Conservation (phyloP, 2,888 invertebrate genomes). For the Drosophila siamana region DNA sequence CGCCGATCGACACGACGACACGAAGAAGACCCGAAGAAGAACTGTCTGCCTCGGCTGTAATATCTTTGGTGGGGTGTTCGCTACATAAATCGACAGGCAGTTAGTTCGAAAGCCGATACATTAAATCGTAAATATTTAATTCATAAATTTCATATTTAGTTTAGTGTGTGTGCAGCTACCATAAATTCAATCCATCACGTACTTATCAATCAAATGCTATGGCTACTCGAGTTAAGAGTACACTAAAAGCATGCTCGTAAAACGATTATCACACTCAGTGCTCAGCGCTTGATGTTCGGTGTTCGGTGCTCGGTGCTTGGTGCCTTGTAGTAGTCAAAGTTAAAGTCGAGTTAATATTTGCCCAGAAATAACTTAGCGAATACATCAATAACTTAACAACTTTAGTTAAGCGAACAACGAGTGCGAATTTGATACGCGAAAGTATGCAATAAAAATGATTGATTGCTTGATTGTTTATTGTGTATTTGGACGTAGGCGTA, state of each 20-base stretch:
- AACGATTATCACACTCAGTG: constrained; percentile 30
- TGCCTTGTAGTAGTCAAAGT: constrained; percentile 9
- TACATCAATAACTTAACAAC: constrained; percentile 19
- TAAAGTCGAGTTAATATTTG: constrained; percentile 39
- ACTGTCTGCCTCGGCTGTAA: neutral
- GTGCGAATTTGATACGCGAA: constrained; percentile 50
- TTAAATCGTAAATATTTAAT: constrained; percentile 11
- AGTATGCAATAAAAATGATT: constrained; percentile 79
- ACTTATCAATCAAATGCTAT: constrained; percentile 23
- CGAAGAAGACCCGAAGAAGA: constrained; percentile 16
- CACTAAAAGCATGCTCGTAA: constrained; percentile 24
- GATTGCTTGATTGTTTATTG: too few species aligned
- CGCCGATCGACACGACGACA: neutral
- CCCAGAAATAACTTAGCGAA: constrained; percentile 11
- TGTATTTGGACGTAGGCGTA: too few species aligned
- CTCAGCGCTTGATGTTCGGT: too few species aligned
- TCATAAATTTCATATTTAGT: constrained; percentile 4
- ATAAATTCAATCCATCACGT: constrained; percentile 40
- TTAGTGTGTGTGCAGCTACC: neutral
- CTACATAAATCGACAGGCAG: constrained; percentile 2
- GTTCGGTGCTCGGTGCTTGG: too few species aligned
- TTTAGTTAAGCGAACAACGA: constrained; percentile 14
- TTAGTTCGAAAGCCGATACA: neutral
- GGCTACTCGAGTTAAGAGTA: constrained; percentile 12
- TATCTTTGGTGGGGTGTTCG: constrained; percentile 5